Evolutionary conservation across 2,888 invertebrate species (phyloP), one percentile per base, ranked within the genome.

Genomic region (Lasioglossum pauxillum): DNA sequence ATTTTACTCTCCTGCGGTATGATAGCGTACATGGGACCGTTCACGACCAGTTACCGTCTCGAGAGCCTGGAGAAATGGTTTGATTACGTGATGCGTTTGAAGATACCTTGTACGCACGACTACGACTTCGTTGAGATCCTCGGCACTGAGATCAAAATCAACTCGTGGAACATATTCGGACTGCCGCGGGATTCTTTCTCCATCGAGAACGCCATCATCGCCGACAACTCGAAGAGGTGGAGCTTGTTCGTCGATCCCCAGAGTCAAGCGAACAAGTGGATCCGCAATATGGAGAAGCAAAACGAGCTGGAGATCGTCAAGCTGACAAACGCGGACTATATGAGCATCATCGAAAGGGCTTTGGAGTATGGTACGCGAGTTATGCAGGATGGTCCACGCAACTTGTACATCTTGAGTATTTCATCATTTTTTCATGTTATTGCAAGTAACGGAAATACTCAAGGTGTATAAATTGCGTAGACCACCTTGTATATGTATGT

Each of bases 191-290:
- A 97, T 92, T 92, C 94, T 8, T 97, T 96, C 93, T 97, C 96
- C 38, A 95, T 96, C 64, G 97, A 97, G 89, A 97, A 97, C 93
- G 97, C 96, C 67, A 96, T 97, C 60, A 97, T 97, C 85, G 95
- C 96, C 73, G 96, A 96, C 80, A 96, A 96, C 88, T 96, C 97
- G 0, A 95, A 96, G 72, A 94, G 95, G 27, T 96, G 96, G 96
- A 96, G 96, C 12, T 92, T 97, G 57, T 96, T 97, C 93, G 96
- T 97, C 74, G 97, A 97, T 94, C 97, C 97, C 2, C 96, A 97
- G 92, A 96, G 96, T 80, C 96, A 97, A 92, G 97, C 97, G 0
- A 96, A 96, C 90, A 95, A 96, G 80, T 97, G 97, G 97, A 96
- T 97, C 5, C 96, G 96, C 93, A 96, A 96, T 90, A 96, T 96